Conservation (phyloP, 1,140 invertebrate genomes). For the Papilio dardanus region DNA sequence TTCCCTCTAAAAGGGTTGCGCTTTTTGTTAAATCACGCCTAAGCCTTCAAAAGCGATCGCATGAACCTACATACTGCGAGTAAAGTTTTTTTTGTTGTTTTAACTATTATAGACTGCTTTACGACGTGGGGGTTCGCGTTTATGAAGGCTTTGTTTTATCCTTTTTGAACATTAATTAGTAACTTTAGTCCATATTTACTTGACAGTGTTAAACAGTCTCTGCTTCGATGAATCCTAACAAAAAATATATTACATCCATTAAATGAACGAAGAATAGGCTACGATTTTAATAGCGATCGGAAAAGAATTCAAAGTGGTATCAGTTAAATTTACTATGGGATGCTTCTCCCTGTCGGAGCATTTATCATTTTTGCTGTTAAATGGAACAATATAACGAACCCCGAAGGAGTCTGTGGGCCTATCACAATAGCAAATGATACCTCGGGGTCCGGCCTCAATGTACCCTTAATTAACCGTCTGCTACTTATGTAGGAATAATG, state of each 20-base stretch:
- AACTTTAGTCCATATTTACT: conserved; percentile 61
- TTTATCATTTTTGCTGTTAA: conserved; percentile 81
- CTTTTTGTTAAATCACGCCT: conserved; percentile 76
- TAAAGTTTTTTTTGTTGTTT: conserved; percentile 57
- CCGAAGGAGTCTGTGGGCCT: conserved; percentile 72
- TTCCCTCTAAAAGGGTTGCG: conserved; percentile 76
- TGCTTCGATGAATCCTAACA: conserved; percentile 34
- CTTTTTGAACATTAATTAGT: conserved; percentile 72
- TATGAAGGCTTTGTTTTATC: conserved; percentile 60
- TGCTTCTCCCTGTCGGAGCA: conserved; percentile 64
- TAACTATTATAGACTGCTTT: conserved; percentile 46
- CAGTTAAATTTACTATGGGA: conserved; percentile 55
- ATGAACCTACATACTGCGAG: conserved; percentile 60
- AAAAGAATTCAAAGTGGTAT: conserved; percentile 47
- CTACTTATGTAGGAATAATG: conserved; percentile 56
- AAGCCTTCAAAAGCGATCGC: conserved; percentile 61
- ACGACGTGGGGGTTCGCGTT: conserved; percentile 72
- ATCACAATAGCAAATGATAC: conserved; percentile 80
- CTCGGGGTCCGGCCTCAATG: conserved; percentile 70
- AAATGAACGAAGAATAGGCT: conserved; percentile 26
- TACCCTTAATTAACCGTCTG: conserved; percentile 75
- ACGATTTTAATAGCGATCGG: conserved; percentile 40
- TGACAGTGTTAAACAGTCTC: conserved; percentile 44
- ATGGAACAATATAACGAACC: conserved; percentile 68
- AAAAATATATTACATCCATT: conserved; percentile 37